Evolutionary conservation across 2,797 vertebrate genomes (phyloP), one percentile per base, ranked within the genome.

Genomic region (Parambassis ranga): DNA sequence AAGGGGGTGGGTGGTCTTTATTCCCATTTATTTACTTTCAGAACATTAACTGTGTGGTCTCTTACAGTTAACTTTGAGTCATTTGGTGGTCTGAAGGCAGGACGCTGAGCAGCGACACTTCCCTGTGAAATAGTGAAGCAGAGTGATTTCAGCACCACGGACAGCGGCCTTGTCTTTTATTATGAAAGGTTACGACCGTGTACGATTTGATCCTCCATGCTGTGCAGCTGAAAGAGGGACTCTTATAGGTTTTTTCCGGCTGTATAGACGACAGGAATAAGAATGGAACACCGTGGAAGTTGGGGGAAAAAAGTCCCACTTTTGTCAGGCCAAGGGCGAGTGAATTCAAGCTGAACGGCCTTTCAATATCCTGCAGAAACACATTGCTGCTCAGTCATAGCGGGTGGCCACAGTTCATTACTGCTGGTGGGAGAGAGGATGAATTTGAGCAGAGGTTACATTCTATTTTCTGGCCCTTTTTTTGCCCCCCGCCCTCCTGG

Each of bases 91-190:
- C 32, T n/a, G 13, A 48, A 26, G 35, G 14, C 49, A 41, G 1
- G 32, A 7, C 16, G 4, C 7, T 4, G 16, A 48, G 26, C 30
- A 48, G 35, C 48, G 33, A 4, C 41, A 16, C 58, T 71, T 49
- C 31, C 8, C 18, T 30, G n/a, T 35, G 38, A 59, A 52, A 48
- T 11, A 4, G 7, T 6, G 13, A 5, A 3, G 28, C 27, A 2
- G 8, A 18, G 22, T 20, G 35, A 18, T 74, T 83, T 83, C 85
- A 89, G 85, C 51, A 89, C 87, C 85, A 38, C 10, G 83, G 87
- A 84, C 81, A 89, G 88, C 64, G 59, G 37, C 65, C 47, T 16
- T 19, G 55, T 19, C 53, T 79, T 63, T 82, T 46, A 66, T 68
- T 65, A 3, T 70, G 69, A 62, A 64, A 49, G 53, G 50, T 46